Base-by-base conservation (phyloP, 2,113 vertebrate genomes). In the Gobiocypris rarus region DNA sequence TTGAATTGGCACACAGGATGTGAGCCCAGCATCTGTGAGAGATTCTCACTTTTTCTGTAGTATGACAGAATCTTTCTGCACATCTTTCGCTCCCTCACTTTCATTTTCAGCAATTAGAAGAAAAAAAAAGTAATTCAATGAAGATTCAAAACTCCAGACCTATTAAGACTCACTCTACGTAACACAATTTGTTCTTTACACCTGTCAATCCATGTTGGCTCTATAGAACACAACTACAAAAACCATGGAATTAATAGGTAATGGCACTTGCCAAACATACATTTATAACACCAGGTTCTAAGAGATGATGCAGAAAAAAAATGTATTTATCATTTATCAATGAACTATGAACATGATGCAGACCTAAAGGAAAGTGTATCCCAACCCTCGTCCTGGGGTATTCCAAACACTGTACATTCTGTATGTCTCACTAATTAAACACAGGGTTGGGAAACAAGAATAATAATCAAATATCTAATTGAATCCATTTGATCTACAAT, bases 171-270 rank as follows among this genome's bases (percentile, higher is more conserved):
- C 28, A 65, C 61, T 15, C 13, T 10, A 63, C 3, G 10, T 26
- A 28, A 63, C 3, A 63, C 61, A 54, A 58, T 58, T 80, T 5
- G 24, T 50, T 6, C 50, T 80, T 76, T 67, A 65, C 56, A 67
- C 74, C 50, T 5, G 19, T 41, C 52, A 14, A 10, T 24, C 22
- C 56, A 58, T 24, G 56, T 58, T 59, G 56, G 3, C 45, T 48
- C 45, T 48, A 48, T 48, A 48, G 11, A 48, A 48, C 43, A 45
- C 43, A 45, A 24, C 3, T 59, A 11, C n/a, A 59, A 24, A 13
- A 24, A 4, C 1, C 9, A n/a, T 4, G 4, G 9, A 24, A 24
- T 13, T 9, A 59, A 59, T 59, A 59, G n/a, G 9, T 24, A 56
- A 59, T 9, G 8, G 54, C n/a, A 58, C 22, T 10, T 58, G 56